Percentiles rank a stretch among this genome's conserved stretches.
Conservation (phyloP, 2,797 vertebrate species). For the Oreochromis grahami region DNA sequence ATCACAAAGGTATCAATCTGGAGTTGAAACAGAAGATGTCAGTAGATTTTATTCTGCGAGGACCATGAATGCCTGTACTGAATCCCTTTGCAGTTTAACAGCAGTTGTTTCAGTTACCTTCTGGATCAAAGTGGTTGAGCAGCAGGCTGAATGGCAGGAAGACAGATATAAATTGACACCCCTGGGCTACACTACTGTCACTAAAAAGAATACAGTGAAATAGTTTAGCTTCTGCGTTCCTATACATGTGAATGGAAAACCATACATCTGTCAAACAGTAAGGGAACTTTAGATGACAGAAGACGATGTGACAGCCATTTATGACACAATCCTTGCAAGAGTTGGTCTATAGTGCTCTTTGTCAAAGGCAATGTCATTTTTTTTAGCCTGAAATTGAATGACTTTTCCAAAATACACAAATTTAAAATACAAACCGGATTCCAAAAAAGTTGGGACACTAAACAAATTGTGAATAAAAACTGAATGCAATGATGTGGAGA, state of each 20-base stretch:
- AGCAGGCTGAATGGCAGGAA: neutral
- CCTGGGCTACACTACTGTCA: neutral
- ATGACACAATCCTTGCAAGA: neutral
- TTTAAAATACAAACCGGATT: too few species aligned
- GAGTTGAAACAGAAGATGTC: neutral
- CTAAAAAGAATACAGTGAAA: neutral
- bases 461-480: too few species aligned
- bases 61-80: neutral
- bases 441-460: too few species aligned
- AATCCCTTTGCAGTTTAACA: neutral
- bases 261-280: neutral
- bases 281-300: neutral
- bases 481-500: too few species aligned
- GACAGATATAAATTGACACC: neutral
- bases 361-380: too few species aligned
- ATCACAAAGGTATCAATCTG: neutral
- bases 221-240: neutral
- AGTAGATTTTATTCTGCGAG: neutral
- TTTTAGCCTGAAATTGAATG: neutral
- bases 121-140: neutral
- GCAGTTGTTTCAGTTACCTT: neutral
- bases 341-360: neutral
- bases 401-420: neutral
- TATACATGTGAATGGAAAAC: neutral
- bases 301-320: neutral